Evolutionary conservation across 2,113 vertebrate genomes (phyloP), one percentile per base, ranked within the genome.

Genomic region (Chloropsis cyanopogon): DNA sequence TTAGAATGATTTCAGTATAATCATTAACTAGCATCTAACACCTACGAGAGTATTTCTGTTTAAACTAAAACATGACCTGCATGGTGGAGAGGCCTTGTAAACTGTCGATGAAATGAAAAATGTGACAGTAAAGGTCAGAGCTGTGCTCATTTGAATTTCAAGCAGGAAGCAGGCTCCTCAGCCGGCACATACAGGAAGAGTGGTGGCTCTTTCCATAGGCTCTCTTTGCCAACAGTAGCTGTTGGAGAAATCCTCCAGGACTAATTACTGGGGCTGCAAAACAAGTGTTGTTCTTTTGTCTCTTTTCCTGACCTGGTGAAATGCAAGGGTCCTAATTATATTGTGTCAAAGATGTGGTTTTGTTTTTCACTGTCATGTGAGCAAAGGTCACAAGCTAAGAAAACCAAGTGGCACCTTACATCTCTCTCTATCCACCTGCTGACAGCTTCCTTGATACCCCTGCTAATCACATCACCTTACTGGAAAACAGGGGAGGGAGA

Each of bases 31-130:
- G 97, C 97, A 97, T 98, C 98, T 97, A 98, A 98, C 98, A 98
- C 97, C 97, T 98, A 98, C 25, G 79, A 98, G 97, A 98, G 93
- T 97, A 97, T 98, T 98, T 97, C 97, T 98, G 97, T 98, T 98
- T 98, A 98, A 98, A 98, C 97, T 98, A 98, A 98, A 98, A 98
- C 98, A 98, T 98, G 98, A 98, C 98, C 98, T 97, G 97, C 97
- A 97, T 97, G 94, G 97, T 96, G 96, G 97, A 98, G 96, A 97
- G 97, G 97, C 98, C 98, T 98, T 98, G 98, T 98, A 98, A 98
- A 98, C 97, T 98, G 98, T 97, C 98, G 96, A 93, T 23, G 93
- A 98, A 97, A 98, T 98, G 97, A 98, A 98, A 98, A 97, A 98
- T 97, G 96, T 98, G 98, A 98, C 98, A 98, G 98, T 95, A 98